Conservation (phyloP, 2,797 vertebrate genomes). For the Sorex maritimensis region DNA sequence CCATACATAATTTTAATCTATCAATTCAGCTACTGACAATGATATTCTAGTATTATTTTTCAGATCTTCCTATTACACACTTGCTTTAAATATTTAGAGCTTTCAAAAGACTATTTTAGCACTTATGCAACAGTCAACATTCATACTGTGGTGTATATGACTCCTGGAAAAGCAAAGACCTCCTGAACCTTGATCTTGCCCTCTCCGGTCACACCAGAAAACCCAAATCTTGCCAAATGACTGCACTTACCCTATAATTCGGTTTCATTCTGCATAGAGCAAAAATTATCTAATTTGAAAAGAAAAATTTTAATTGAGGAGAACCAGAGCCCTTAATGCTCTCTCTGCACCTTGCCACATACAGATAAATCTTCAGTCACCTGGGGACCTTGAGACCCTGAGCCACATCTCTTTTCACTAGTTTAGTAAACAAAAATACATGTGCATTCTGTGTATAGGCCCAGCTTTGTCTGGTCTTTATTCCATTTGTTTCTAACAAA, state of each 20-base stretch:
- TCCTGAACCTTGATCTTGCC: slow-evolving; percentile 21
- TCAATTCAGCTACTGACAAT: slow-evolving; percentile 11
- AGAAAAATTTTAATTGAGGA: slow-evolving; percentile 34
- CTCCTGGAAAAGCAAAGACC: neutral
- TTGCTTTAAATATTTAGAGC: slow-evolving; percentile 44
- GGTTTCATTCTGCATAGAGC: slow-evolving; percentile 40
- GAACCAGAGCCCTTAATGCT: neutral
- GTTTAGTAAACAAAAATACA: neutral
- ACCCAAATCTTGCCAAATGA: neutral
- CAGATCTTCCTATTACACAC: slow-evolving; percentile 18
- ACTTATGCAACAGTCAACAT: neutral
- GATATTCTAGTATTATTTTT: slow-evolving; percentile 39
- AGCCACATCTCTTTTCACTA: neutral
- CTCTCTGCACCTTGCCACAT: slow-evolving; percentile 4
- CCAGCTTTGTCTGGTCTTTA: slow-evolving; percentile 38
- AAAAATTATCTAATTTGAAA: slow-evolving; percentile 59
- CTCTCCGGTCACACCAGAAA: slow-evolving; percentile 11
- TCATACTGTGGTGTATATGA: neutral
- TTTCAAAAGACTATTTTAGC: no score
- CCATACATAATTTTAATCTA: slow-evolving; percentile 50
- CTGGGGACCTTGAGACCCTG: neutral
- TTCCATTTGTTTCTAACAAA: slow-evolving; percentile 28
- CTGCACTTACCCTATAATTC: neutral
- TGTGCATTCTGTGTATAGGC: neutral
- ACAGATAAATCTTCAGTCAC: neutral